Conservation (phyloP, 2,113 vertebrate genomes). For the Oxyura jamaicensis region DNA sequence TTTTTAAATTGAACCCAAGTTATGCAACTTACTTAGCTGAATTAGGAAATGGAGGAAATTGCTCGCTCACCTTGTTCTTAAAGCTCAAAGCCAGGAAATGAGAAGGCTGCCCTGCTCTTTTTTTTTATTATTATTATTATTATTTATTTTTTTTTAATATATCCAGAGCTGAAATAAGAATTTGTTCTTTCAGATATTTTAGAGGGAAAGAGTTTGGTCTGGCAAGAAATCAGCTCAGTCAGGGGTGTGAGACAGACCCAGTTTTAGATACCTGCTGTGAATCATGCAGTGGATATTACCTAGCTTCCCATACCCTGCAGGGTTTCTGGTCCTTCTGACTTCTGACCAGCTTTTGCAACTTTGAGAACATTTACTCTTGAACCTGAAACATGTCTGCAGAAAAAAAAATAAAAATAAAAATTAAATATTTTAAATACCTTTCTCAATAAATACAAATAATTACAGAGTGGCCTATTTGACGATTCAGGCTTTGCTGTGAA, state of each 20-base stretch:
- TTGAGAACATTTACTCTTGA: background rate
- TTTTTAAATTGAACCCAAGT: background rate
- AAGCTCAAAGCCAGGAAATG: conserved; percentile 47
- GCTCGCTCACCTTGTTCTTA: conserved; percentile 11
- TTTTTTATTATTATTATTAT: background rate
- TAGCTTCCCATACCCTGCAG: background rate
- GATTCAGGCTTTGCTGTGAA: background rate
- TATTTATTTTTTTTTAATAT: background rate
- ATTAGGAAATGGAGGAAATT: conserved; percentile 11
- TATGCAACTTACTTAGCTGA: conserved; percentile 7
- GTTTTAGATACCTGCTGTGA: conserved; percentile 42
- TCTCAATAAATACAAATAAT: conserved; percentile 7
- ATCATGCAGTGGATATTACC: background rate
- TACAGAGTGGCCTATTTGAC: background rate
- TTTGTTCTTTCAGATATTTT: conserved; percentile 1
- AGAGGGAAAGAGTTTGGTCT: conserved; percentile 17
- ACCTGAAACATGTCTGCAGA: background rate
- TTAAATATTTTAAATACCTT: background rate
- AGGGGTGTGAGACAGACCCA: conserved; percentile 3
- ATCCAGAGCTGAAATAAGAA: background rate
- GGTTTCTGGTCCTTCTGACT: background rate
- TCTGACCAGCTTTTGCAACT: background rate
- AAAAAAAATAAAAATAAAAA: background rate
- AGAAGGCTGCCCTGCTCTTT: background rate
- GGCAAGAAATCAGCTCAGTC: conserved; percentile 25